A percentile compares a stretch with the other conserved stretches of the same genome.
These are phyloP conservation scores for Synergus laeviventris DNA, from an alignment of 2,888 invertebrate species.

Conservation along the genomic window DNA sequence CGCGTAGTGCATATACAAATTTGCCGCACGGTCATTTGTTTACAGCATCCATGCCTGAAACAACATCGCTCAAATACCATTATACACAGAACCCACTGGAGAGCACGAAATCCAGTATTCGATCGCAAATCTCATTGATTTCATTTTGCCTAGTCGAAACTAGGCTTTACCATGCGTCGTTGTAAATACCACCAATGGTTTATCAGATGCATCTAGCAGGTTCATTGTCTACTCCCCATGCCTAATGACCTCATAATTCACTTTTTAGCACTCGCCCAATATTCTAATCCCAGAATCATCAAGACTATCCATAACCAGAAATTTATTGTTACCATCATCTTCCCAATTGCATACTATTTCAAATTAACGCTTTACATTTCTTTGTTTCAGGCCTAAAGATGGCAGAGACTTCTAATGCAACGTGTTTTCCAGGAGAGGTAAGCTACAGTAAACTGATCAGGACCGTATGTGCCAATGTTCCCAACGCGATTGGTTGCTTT, in stretches of 20 bases:
- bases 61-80: slow-evolving; percentile 57
- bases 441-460: too few species aligned
- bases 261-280: slow-evolving; percentile 20
- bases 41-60: slow-evolving; percentile 50
- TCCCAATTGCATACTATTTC: neutral
- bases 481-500: too few species aligned
- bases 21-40: slow-evolving; percentile 48
- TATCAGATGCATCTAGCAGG: slow-evolving; percentile 50
- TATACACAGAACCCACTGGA: slow-evolving; percentile 54
- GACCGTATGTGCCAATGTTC: too few species aligned
- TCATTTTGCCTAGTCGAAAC: slow-evolving; percentile 53
- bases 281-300: slow-evolving; percentile 24
- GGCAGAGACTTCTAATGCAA: too few species aligned
- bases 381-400: too few species aligned
- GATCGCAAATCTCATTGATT: slow-evolving; percentile 59
- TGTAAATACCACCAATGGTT: slow-evolving; percentile 54
- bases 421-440: too few species aligned
- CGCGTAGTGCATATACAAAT: slow-evolving; percentile 42
- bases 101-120: slow-evolving; percentile 51
- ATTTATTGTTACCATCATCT: neutral
- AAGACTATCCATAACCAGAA: slow-evolving; percentile 1
- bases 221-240: slow-evolving; percentile 33
- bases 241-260: slow-evolving; percentile 39
- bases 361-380: too few species aligned
- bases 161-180: slow-evolving; percentile 46